Conservation (phyloP, 2,797 vertebrate species). For the Lithobates sylvaticus region DNA sequence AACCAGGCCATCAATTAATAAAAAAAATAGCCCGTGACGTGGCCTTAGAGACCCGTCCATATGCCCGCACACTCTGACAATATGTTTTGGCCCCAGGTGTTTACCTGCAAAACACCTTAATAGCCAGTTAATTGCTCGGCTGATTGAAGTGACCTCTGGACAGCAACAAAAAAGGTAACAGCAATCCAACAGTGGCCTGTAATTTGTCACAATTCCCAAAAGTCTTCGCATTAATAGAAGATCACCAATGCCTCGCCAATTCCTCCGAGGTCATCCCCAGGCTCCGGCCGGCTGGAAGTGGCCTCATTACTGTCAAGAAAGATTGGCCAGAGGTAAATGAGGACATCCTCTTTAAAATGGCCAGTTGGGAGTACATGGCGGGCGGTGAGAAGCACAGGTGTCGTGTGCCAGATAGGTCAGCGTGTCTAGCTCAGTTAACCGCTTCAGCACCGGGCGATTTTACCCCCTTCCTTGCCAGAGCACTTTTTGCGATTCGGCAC, state of each 20-base stretch:
- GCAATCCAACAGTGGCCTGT: conserved; percentile 27
- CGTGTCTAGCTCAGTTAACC: no score
- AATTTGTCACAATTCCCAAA: conserved; percentile 32
- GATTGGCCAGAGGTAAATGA: conserved; percentile 11
- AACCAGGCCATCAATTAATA: not conserved
- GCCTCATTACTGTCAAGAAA: conserved; percentile 26
- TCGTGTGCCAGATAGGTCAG: not conserved
- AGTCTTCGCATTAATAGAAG: not conserved
- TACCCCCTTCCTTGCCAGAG: no score
- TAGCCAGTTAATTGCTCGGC: conserved; percentile 9
- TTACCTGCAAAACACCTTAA: conserved; percentile 19
- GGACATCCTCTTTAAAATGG: conserved; percentile 19
- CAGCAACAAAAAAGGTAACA: not conserved
- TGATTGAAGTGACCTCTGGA: conserved; percentile 10
- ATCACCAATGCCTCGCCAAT: not conserved
- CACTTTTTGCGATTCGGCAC: no score
- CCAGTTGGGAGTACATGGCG: conserved; percentile 4
- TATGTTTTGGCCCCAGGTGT: conserved; percentile 13
- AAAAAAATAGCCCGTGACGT: not conserved
- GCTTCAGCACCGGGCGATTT: no score
- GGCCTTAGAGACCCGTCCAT: not conserved
- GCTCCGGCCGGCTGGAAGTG: conserved; percentile 24
- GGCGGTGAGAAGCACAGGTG: not conserved
- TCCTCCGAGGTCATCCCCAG: conserved; percentile 28
- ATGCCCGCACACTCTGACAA: not conserved